phyloP scores from a whole-genome alignment of 2,888 invertebrate genomes.

The Melinaea menophilus region DNA sequence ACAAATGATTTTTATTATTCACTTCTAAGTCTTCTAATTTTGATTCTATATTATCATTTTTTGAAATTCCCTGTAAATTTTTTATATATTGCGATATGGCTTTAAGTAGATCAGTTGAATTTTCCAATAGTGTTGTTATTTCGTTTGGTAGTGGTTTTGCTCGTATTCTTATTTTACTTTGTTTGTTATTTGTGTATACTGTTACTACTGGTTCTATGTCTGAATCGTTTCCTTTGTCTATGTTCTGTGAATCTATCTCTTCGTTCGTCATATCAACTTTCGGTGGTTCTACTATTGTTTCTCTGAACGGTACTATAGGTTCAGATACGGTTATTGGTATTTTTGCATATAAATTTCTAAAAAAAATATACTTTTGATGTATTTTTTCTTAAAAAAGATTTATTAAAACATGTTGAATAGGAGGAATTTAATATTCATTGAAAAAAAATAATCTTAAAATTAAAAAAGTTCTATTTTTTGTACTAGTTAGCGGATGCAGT shows the following conservation, averaged over 20 bases:
- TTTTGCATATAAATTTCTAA: slow-evolving; percentile 85
- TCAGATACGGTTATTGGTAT: slow-evolving; percentile 93
- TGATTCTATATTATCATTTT: slow-evolving; percentile 57
- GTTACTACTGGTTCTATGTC: slow-evolving; percentile 74
- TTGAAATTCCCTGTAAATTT: slow-evolving; percentile 56
- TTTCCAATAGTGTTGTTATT: slow-evolving; percentile 84
- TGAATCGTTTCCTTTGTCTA: slow-evolving; percentile 66
- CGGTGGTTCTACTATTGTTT: slow-evolving; percentile 91
- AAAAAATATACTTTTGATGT: background rate
- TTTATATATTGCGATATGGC: slow-evolving; percentile 75
- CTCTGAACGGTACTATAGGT: slow-evolving; percentile 97
- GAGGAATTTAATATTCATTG: too few species aligned
- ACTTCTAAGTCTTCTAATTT: slow-evolving; percentile 51
- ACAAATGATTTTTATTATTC: slow-evolving; percentile 55
- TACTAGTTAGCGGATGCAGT: too few species aligned
- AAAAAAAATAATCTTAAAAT: too few species aligned
- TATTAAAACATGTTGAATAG: too few species aligned
- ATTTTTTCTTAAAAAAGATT: too few species aligned
- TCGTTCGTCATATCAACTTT: slow-evolving; percentile 92
- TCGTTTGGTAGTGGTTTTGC: slow-evolving; percentile 86
- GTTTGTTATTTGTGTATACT: slow-evolving; percentile 84
- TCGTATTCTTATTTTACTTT: slow-evolving; percentile 83
- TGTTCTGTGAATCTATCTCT: slow-evolving; percentile 82
- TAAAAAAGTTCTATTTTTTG: too few species aligned
- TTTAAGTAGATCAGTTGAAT: slow-evolving; percentile 83